These are phyloP conservation scores for Charina bottae DNA, from an alignment of 2,113 vertebrate genomes.

Conservation along the genomic window DNA sequence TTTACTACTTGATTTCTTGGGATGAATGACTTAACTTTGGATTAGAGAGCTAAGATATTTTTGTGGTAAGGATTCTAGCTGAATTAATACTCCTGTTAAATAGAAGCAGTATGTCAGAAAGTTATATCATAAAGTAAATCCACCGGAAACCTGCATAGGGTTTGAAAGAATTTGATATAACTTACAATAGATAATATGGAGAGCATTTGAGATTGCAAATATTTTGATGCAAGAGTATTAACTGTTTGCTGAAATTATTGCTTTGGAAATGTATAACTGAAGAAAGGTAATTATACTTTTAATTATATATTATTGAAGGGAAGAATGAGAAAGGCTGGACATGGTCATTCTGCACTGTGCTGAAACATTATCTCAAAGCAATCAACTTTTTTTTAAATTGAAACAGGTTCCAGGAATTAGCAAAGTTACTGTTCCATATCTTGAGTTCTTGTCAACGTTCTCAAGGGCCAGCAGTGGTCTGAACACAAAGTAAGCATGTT, in stretches of 20 bases:
- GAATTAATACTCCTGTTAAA: background rate
- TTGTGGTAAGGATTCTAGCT: constrained; percentile 6
- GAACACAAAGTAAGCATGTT: constrained; percentile 35
- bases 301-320: background rate
- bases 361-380: constrained; percentile 5
- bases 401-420: constrained; percentile 51
- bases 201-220: background rate
- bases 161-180: background rate
- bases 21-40: constrained; percentile 3
- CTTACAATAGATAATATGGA: constrained; percentile 30
- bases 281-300: background rate
- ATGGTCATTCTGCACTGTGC: background rate
- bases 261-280: background rate
- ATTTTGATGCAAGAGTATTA: background rate
- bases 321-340: background rate
- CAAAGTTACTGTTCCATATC: constrained; percentile 8
- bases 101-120: constrained; percentile 18
- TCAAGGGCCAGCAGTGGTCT: constrained; percentile 15
- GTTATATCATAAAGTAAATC: background rate
- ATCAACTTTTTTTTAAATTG: background rate
- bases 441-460: constrained; percentile 58
- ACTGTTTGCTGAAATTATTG: background rate
- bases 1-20: background rate
- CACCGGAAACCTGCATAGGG: constrained; percentile 12
- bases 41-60: background rate